phyloP scores from a whole-genome alignment of 2,113 vertebrate genomes.

The Blennius ocellaris region DNA sequence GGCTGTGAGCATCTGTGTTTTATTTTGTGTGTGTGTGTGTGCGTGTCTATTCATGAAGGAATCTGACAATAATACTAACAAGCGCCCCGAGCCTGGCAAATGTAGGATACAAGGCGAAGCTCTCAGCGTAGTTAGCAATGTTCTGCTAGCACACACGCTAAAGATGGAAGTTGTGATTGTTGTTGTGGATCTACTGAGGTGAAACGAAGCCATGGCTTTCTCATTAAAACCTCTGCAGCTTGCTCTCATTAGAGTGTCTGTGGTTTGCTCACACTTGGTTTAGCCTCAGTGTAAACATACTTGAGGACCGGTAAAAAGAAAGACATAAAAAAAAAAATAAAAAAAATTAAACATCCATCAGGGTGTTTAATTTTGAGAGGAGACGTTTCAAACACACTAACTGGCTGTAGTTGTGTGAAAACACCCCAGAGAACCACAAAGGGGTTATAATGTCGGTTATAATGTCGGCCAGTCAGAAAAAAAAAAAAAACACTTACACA shows the following conservation, averaged over 20 bases:
- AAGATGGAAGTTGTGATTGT: slow-evolving; percentile 20
- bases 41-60: slow-evolving; percentile 22
- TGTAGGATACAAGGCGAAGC: neutral
- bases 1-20: slow-evolving; percentile 51
- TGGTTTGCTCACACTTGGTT: slow-evolving; percentile 14
- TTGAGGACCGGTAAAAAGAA: slow-evolving; percentile 46
- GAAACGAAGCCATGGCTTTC: slow-evolving; percentile 37
- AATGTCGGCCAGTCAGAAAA: slow-evolving; percentile 58
- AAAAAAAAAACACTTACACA: slow-evolving; percentile 45
- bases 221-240: slow-evolving; percentile 63
- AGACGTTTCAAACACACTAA: slow-evolving; percentile 26
- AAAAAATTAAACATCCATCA: slow-evolving; percentile 1
- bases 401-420: slow-evolving; percentile 44
- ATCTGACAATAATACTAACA: slow-evolving; percentile 62
- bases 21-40: neutral
- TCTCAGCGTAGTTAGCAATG: neutral
- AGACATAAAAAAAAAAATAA: too few relatives aligned
- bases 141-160: neutral
- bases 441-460: slow-evolving; percentile 39
- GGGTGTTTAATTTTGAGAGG: slow-evolving; percentile 36
- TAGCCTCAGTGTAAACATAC: slow-evolving; percentile 42
- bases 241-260: slow-evolving; percentile 43
- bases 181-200: slow-evolving; percentile 59
- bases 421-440: slow-evolving; percentile 51
- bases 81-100: slow-evolving; percentile 30